Evolutionary conservation across 2,113 vertebrate genomes (phyloP), one percentile per base, ranked within the genome.

Genomic region (Grammomys dolichurus): DNA sequence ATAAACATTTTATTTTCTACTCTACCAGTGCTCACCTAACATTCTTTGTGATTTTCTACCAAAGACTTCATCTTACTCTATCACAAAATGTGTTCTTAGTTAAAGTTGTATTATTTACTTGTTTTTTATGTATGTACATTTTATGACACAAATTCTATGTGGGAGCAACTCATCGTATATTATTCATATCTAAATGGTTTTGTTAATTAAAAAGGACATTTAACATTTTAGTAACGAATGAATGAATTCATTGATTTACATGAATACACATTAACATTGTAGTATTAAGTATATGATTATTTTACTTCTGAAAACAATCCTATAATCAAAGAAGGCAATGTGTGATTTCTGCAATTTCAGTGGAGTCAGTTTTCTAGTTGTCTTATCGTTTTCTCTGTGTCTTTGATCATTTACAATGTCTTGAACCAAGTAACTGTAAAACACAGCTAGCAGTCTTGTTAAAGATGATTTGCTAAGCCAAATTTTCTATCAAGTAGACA

Each of bases 101-200:
- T 85, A 31, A 96, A 95, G 91, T 76, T 0, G 24, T 40, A 10
- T 60, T 84, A 36, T 85, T 90, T 94, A 63, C 11, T 3, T 86
- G 80, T 1, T 8, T 91, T 81, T 86, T 65, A 0, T 80, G 6
- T 94, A 88, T 2, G 20, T 3, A 48, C 7, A 17, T 76, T 94
- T 81, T 10, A 69, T 90, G 56, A 75, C 22, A 48, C 16, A 67
- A 95, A 26, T 1, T 26, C 7, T 92, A 3, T 3, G 0, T 43
- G 4, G 76, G 14, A 16, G 48, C 28, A 85, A 4, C 28, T 88
- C 26, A 69, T 46, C 5, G 4, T 48, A 5, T 85, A 46, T 2
- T 3, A 82, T 4, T 81, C 90, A 28, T 4, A 46, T 86, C 11
- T 75, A 69, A 92, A 89, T 1, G 0, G 73, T 1, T 40, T 69